Evolutionary conservation across 2,113 vertebrate species (phyloP), one percentile per base, ranked within the genome.

Genomic region (Phyllostomus discolor): DNA sequence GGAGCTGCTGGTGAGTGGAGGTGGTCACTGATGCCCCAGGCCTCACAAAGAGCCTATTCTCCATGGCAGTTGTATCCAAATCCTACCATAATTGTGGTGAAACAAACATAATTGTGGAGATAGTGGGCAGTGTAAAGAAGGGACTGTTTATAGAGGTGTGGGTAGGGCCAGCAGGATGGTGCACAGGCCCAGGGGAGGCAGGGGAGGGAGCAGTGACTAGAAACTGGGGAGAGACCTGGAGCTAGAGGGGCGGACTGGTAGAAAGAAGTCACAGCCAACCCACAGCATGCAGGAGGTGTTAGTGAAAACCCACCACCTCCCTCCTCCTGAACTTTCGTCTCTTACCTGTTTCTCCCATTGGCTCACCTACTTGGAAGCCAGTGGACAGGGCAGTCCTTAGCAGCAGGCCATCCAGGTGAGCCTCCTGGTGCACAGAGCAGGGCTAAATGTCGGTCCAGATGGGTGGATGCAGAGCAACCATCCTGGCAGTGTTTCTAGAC

Each of bases 371-470:
- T 43, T 69, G 38, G 17, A n/a, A 57, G 48, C 35, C 46, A 20
- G 66, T 9, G 26, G 48, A 14, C 11, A 1, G 14, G 79, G 59
- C 66, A 1, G 22, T 66, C 14, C 46, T 87, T 11, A 43, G 7
- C 16, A 4, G 15, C 3, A 48, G n/a, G 12, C 0, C 14, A 1
- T 22, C 0, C 9, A 16, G n/a, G 22, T 14, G 4, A 16, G 35
- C 52, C 50, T 31, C 10, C 20, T 20, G 43, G 35, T 50, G 17
- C 22, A 12, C 12, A 7, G 59, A 70, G 69, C 38, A 2, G 28
- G 59, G 38, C 33, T 10, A 2, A 10, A 66, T 5, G 7, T 12
- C 22, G 17, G 54, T 59, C 76, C 35, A 10, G 2, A 14, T 1
- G 1, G 43, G 16, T 9, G 19, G 11, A 22, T 0, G 4, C 8